Base-by-base conservation (phyloP, 1,140 invertebrate species). In the Onthophagus taurus region DNA sequence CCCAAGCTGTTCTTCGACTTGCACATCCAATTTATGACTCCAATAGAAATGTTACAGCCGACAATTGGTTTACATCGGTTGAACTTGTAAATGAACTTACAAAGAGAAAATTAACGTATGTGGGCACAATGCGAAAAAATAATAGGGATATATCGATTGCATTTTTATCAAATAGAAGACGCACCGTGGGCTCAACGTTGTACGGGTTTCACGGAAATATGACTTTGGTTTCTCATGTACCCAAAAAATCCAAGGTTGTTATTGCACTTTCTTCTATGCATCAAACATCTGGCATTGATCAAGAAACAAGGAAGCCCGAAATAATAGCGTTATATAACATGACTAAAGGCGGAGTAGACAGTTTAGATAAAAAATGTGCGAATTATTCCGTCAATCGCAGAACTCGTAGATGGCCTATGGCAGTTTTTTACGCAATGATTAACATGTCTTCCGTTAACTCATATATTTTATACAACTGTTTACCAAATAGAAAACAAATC, bases 361-460 rank as follows among this genome's bases (percentile, higher is more conserved):
- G 12, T 4, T 9, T 37, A 19, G 35, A 37, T 11, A 19, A 37
- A 19, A 37, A 37, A 21, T 37, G 35, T 37, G 17, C 35, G 13
- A 17, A 16, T 11, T 13, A 37, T 21, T 11, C 3, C 18, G 9
- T 11, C 8, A 17, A 19, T 37, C 13, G 35, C 9, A 17, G 2
- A 19, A 63, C 54, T 11, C 46, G 44, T 9, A 45, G 60, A 16
- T 65, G 60, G 63, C 57, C 56, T 14, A 30, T 58, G 20, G 41
- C 45, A 17, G 41, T 60, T 23, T 64, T 61, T 45, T 63, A 23
- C 17, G 34, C 33, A n/a, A 7, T 48, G 6, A 4, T 48, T 14
- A 36, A 48, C 18, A 38, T 39, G 16, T 20, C 16, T 2, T 20
- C 19, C 16, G 17, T 33, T 7, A 48, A 44, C 33, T 26, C 29